These are phyloP conservation scores for Tachuris rubrigastra DNA, from an alignment of 2,113 vertebrate species.

Conservation along the genomic window DNA sequence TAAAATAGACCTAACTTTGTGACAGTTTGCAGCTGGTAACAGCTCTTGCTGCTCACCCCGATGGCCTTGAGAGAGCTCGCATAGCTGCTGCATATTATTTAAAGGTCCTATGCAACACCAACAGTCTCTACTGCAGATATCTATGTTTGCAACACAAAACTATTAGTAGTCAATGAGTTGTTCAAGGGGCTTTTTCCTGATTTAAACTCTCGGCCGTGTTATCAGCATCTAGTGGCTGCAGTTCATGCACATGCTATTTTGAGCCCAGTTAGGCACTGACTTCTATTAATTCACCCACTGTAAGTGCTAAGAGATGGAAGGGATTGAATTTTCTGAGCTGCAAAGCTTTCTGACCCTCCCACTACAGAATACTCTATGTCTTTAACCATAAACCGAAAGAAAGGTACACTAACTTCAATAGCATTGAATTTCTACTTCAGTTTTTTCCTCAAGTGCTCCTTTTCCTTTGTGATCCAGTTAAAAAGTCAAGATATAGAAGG, in stretches of 20 bases:
- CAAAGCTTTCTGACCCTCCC: neutral
- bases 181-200: neutral
- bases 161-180: neutral
- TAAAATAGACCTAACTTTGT: neutral
- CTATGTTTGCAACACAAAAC: neutral
- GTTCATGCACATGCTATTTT: neutral
- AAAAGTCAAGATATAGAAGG: neutral
- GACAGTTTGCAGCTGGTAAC: neutral
- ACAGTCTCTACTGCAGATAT: neutral
- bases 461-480: neutral
- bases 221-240: neutral
- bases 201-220: neutral
- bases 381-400: accelerated
- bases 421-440: neutral
- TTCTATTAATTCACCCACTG: neutral
- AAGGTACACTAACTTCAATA: neutral
- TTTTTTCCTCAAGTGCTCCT: neutral
- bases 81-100: neutral
- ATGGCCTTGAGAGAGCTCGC: neutral
- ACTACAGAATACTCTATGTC: neutral
- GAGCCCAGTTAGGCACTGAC: neutral
- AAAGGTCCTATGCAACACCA: neutral
- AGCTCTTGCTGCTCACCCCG: neutral
- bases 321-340: neutral
- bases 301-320: neutral